These are phyloP conservation scores for Hylia prasina DNA, from an alignment of 2,113 vertebrate genomes.

Conservation along the genomic window DNA sequence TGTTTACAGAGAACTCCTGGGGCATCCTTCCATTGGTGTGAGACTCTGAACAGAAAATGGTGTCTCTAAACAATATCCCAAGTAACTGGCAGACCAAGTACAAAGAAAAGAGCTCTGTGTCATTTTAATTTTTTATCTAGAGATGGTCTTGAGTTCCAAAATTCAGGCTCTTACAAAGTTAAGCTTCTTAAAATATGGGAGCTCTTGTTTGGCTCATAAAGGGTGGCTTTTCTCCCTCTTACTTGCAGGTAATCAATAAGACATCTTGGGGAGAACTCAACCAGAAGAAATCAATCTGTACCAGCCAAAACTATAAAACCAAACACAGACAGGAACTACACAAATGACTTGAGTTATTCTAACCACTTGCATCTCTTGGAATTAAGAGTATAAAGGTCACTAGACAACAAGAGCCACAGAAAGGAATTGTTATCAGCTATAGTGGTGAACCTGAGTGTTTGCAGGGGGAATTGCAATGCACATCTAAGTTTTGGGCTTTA, in stretches of 20 bases:
- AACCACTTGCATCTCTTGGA: not conserved
- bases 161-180: not conserved
- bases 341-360: not conserved
- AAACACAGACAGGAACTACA: not conserved
- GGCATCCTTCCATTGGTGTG: not conserved
- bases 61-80: not conserved
- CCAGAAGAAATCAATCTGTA: not conserved
- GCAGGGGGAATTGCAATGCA: accelerated
- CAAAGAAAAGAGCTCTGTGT: not conserved
- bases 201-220: not conserved
- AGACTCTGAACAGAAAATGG: not conserved
- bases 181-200: not conserved
- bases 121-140: not conserved
- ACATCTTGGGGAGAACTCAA: not conserved
- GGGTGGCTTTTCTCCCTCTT: not conserved
- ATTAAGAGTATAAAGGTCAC: not conserved
- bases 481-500: not conserved
- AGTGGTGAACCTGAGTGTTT: not conserved
- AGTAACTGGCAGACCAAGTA: not conserved
- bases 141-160: not conserved
- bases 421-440: not conserved
- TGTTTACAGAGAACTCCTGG: not conserved
- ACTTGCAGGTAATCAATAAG: not conserved
- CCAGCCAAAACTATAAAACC: not conserved
- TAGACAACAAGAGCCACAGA: not conserved